These are phyloP conservation scores for Temnothorax rugatulus DNA, from an alignment of 2,888 invertebrate species.

Conservation along the genomic window DNA sequence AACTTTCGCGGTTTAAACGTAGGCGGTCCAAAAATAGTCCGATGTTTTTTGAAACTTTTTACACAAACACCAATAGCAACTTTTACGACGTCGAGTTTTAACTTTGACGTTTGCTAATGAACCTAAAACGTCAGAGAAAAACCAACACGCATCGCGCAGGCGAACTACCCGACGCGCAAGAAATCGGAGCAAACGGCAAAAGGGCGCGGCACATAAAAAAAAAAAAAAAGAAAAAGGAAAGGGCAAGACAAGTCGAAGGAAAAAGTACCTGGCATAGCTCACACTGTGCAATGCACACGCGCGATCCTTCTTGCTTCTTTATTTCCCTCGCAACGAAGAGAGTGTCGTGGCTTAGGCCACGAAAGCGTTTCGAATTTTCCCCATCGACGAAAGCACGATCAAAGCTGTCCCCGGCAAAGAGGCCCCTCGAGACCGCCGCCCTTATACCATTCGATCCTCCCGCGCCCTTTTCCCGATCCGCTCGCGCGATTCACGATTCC, in stretches of 20 bases:
- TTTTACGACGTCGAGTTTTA: conserved; percentile 49
- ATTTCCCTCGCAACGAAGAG: conserved; percentile 15
- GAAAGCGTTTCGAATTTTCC: conserved; percentile 65
- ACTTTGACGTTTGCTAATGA: conserved; percentile 57
- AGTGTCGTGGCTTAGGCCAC: conserved; percentile 54
- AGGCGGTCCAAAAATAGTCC: conserved; percentile 22
- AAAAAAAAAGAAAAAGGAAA: not conserved
- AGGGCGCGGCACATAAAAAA: not conserved
- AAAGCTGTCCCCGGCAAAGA: conserved; percentile 66
- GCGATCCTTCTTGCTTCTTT: conserved; percentile 26
- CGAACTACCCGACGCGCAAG: conserved; percentile 22
- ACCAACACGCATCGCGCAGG: conserved; percentile 45
- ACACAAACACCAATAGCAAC: conserved; percentile 46
- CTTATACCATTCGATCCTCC: conserved; percentile 45
- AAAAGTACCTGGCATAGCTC: conserved; percentile 27
- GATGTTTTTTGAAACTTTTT: conserved; percentile 36
- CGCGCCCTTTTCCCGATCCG: conserved; percentile 17
- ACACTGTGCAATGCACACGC: not conserved
- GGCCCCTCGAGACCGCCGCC: conserved; percentile 57
- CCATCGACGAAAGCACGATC: conserved; percentile 69
- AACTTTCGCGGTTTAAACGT: conserved; percentile 26
- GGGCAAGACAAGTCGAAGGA: not conserved
- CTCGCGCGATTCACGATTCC: conserved; percentile 7
- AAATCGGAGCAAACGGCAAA: conserved; percentile 45
- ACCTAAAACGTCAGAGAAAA: conserved; percentile 40